Evolutionary conservation across 2,888 invertebrate species (phyloP).

Genomic region (Chymomyza amoena): DNA sequence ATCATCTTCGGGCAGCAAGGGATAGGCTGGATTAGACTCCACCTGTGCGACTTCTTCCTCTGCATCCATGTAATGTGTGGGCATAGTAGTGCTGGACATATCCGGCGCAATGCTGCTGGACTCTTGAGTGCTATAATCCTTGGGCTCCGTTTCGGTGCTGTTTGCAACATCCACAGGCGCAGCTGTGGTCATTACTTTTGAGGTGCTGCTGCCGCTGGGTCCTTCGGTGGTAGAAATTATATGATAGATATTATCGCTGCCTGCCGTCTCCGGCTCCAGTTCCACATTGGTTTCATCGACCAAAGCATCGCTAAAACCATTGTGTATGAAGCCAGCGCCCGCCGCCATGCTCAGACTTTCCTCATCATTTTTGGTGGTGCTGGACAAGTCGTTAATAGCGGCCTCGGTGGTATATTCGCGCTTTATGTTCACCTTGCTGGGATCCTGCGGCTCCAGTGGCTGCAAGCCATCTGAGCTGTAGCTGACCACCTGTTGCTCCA

Average conservation of each 20-base stretch:
- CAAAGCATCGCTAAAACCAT: slow-evolving; percentile 38
- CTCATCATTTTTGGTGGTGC: background rate
- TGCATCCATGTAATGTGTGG: slow-evolving; percentile 57
- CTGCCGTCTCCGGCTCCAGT: slow-evolving; percentile 73
- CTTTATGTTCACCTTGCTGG: slow-evolving; percentile 74
- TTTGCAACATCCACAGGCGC: background rate
- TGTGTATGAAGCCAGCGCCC: slow-evolving; percentile 33
- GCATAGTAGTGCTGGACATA: slow-evolving; percentile 22
- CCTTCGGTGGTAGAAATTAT: slow-evolving; percentile 74
- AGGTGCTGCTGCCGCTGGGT: slow-evolving; percentile 39
- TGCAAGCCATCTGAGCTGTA: slow-evolving; percentile 53
- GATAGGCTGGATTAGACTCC: slow-evolving; percentile 80
- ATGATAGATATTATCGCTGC: slow-evolving; percentile 74
- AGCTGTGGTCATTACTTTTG: slow-evolving; percentile 25
- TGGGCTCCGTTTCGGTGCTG: background rate
- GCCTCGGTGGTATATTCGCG: slow-evolving; percentile 73
- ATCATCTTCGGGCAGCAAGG: slow-evolving; percentile 80
- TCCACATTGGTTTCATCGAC: slow-evolving; percentile 45
- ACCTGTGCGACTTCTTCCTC: slow-evolving; percentile 68
- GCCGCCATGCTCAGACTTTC: background rate
- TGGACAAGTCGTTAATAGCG: background rate
- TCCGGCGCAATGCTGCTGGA: slow-evolving; percentile 11
- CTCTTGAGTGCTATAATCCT: background rate
- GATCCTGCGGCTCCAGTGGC: slow-evolving; percentile 59
- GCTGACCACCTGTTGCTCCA: slow-evolving; percentile 27